Evolutionary conservation across 2,888 invertebrate genomes (phyloP).

Genomic region (Spatulosminthurus flaviceps): DNA sequence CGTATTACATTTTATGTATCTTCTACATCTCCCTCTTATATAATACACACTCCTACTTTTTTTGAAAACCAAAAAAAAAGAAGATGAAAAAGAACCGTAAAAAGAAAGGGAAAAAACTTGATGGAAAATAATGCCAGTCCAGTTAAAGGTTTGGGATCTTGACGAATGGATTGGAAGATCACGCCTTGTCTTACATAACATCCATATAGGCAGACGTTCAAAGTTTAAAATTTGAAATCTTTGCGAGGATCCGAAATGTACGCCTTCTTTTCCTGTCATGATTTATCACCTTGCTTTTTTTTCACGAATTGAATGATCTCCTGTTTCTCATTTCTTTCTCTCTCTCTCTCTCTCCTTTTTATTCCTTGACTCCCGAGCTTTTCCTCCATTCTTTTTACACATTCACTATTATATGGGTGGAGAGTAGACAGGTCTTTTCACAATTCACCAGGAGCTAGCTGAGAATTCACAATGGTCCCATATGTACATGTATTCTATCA

Average conservation of each 20-base stretch:
- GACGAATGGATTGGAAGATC: slow-evolving; percentile 37
- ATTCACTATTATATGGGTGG: too few species aligned
- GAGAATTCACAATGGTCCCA: too few species aligned
- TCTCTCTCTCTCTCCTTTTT: slow-evolving; percentile 21
- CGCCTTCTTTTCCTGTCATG: slow-evolving; percentile 48
- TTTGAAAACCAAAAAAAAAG: not conserved
- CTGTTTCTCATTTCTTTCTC: slow-evolving; percentile 8
- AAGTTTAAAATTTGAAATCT: slow-evolving; percentile 45
- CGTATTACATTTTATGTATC: too few species aligned
- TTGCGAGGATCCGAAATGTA: slow-evolving; percentile 33
- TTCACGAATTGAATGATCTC: slow-evolving; percentile 47
- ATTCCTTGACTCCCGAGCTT: slow-evolving; percentile 18
- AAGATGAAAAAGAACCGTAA: not conserved
- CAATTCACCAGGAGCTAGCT: not conserved
- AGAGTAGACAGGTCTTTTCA: slow-evolving; percentile 6
- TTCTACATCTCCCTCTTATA: too few species aligned
- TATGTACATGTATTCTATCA: too few species aligned
- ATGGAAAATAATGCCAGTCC: slow-evolving; percentile 28
- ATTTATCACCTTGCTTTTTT: slow-evolving; percentile 51
- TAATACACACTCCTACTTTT: too few species aligned
- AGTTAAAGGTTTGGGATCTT: slow-evolving; percentile 21
- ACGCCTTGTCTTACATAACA: slow-evolving; percentile 40
- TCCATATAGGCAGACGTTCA: slow-evolving; percentile 13
- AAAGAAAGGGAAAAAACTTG: not conserved
- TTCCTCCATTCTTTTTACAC: not conserved